Percentiles rank a stretch among this genome's conserved stretches.
Evolutionary conservation across 2,113 vertebrate species (phyloP).

Genomic region (Protobothrops flavoviridis): DNA sequence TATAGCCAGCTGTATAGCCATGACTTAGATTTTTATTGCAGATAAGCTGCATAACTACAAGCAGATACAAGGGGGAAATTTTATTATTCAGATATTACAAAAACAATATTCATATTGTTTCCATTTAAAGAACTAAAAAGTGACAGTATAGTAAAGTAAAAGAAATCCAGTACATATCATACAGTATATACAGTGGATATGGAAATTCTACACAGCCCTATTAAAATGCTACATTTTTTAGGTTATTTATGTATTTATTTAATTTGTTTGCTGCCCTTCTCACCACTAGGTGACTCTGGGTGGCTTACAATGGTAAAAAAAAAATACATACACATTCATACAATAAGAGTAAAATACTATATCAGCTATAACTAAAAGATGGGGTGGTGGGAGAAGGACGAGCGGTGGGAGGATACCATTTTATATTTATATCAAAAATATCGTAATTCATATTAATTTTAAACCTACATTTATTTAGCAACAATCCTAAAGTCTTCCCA

Average conservation of each 20-base stretch:
- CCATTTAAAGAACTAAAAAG: background rate
- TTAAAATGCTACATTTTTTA: background rate
- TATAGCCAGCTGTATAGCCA: background rate
- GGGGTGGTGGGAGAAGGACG: background rate
- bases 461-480: background rate
- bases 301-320: background rate
- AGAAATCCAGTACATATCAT: slow-evolving; percentile 23
- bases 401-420: slow-evolving; percentile 16
- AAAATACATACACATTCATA: background rate
- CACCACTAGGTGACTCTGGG: background rate
- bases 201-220: background rate
- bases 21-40: background rate
- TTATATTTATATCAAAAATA: slow-evolving; percentile 26
- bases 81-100: background rate
- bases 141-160: background rate
- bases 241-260: background rate
- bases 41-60: background rate
- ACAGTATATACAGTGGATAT: background rate
- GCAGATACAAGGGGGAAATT: background rate
- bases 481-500: background rate
- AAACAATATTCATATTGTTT: background rate
- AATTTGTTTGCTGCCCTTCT: background rate
- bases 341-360: background rate
- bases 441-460: slow-evolving; percentile 54
- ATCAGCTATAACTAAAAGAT: background rate